Base-by-base conservation (phyloP, 2,888 invertebrate species). In the Cyrtodaria siliqua region DNA sequence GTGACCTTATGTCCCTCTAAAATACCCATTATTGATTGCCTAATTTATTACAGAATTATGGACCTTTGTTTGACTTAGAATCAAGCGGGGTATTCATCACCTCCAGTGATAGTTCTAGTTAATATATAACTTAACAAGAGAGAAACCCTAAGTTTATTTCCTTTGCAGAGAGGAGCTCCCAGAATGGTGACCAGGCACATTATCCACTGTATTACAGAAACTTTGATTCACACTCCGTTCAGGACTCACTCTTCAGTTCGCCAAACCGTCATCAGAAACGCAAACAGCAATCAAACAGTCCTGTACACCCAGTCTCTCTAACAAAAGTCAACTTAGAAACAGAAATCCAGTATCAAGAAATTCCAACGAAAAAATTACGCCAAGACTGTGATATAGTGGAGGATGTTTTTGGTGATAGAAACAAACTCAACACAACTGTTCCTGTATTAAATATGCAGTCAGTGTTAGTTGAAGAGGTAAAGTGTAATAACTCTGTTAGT, bases 151-250 rank as follows among this genome's bases (percentile, higher is more conserved):
- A n/a, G n/a, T n/a, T 33, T 33, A 8, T 33, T 12, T 33, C 33
- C 33, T 52, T 52, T 52, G 3, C 23, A 52, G 52, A 52, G 26
- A 52, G 6, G 4, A 52, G 20, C 4, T 20, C 52, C 8, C 23
- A 24, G 14, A 24, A 20, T 52, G 12, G n/a, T 16, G 6, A 16
- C 3, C 23, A 24, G 56, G 38, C n/a, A 2, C 20, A 33, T 33
- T 56, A 38, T 23, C 56, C 56, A 16, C 38, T 56, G 20, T 56
- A 56, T 16, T 56, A 56, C 24, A 40, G 56, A 20, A 33, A 40
- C 40, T 56, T 56, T 56, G 56, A 56, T 14, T 20, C 38, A 12
- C 40, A 23, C 6, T 3, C 24, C 14, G 14, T 24, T 3, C 52
- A 52, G 52, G 52, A 52, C 24, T 6, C 26, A 4, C 23, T 6